phyloP scores from a whole-genome alignment of 2,888 invertebrate species.

The Andrena fulva region DNA sequence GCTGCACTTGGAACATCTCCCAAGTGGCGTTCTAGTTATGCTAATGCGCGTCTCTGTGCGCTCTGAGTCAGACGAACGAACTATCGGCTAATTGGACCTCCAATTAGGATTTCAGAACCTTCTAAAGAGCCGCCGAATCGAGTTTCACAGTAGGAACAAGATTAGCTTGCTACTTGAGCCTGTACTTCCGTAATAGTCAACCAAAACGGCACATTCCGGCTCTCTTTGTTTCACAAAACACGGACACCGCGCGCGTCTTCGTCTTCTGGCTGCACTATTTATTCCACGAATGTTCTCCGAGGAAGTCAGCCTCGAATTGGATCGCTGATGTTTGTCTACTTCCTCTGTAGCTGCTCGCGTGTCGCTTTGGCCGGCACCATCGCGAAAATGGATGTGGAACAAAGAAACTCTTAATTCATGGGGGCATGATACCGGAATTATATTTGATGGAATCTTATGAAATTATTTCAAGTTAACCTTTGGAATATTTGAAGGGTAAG shows the following conservation, averaged over 20 bases:
- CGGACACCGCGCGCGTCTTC: too few species aligned
- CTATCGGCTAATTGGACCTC: background rate
- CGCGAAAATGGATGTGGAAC: too few species aligned
- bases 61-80: background rate
- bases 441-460: too few species aligned
- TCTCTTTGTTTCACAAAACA: too few species aligned
- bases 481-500: too few species aligned
- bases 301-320: background rate
- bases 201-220: too few species aligned
- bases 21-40: slow-evolving; percentile 5
- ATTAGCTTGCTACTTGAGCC: background rate
- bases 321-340: slow-evolving; percentile 4
- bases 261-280: background rate
- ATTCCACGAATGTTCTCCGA: background rate
- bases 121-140: background rate
- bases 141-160: background rate
- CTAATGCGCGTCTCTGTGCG: background rate
- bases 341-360: background rate
- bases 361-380: too few species aligned
- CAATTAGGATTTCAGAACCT: background rate
- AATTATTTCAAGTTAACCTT: too few species aligned
- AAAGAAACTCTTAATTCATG: too few species aligned
- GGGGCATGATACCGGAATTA: too few species aligned
- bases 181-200: too few species aligned
- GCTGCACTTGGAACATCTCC: background rate